A percentile compares a stretch with the other conserved stretches of the same genome.
Conservation (phyloP, 2,888 invertebrate species). For the Uropetala carovei region DNA sequence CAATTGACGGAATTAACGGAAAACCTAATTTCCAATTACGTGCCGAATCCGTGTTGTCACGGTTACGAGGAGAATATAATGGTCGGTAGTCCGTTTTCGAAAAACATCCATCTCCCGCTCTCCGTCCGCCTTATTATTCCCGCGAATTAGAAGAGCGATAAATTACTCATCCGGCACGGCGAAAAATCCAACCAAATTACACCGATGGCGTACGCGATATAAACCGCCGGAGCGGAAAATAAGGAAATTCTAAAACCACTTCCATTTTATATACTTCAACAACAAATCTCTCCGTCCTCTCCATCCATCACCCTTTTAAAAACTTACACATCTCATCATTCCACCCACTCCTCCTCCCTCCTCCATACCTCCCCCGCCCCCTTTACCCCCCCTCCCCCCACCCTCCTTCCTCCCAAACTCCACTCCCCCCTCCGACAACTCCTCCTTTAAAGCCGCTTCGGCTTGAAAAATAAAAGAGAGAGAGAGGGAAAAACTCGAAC, state of each 20-base stretch:
- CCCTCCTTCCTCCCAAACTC: background rate
- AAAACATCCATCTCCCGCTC: background rate
- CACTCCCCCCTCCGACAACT: background rate
- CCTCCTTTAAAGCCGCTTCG: background rate
- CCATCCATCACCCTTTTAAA: conserved; percentile 18
- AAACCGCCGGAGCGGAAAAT: conserved; percentile 1
- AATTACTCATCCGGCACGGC: conserved; percentile 3
- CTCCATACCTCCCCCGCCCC: background rate
- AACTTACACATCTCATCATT: conserved; percentile 16
- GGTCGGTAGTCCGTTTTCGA: background rate
- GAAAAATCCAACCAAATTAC: conserved; percentile 12
- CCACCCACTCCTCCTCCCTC: background rate
- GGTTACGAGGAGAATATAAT: background rate
- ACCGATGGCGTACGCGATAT: background rate
- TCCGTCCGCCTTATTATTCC: background rate
- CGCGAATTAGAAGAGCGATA: background rate
- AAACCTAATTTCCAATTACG: conserved; percentile 29
- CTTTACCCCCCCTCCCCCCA: background rate
- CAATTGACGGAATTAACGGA: conserved; percentile 11
- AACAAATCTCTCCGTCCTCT: background rate
- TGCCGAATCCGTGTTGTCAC: background rate
- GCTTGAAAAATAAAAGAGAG: background rate
- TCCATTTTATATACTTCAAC: background rate
- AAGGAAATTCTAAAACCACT: background rate
- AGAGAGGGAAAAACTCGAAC: no score